Conservation (phyloP, 2,797 vertebrate genomes). For the Tinamus major region DNA sequence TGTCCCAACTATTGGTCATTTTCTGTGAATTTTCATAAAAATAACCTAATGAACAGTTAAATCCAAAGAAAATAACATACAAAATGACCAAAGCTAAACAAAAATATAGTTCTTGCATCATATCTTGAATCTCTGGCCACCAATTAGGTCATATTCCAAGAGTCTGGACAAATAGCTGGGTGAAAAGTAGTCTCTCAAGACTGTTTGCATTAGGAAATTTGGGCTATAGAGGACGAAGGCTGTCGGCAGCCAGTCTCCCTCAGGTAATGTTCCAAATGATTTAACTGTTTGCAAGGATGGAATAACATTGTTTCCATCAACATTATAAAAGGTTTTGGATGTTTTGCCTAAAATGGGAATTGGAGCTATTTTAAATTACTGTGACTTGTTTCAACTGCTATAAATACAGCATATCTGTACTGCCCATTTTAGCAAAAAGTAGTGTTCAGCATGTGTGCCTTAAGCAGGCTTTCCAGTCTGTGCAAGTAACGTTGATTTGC, state of each 20-base stretch:
- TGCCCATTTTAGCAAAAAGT: neutral
- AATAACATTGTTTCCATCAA: neutral
- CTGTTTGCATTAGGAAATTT: conserved; percentile 44
- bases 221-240: conserved; percentile 29
- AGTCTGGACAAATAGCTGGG: conserved; percentile 37
- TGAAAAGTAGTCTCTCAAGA: conserved; percentile 50
- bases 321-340: neutral
- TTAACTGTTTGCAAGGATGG: neutral
- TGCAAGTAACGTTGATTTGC: neutral
- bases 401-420: neutral
- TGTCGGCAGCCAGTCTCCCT: conserved; percentile 15
- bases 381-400: neutral
- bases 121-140: conserved; percentile 37
- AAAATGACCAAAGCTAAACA: neutral
- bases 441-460: neutral
- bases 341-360: neutral
- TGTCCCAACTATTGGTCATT: neutral
- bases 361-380: neutral
- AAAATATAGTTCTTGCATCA: conserved; percentile 11
- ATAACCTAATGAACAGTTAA: neutral
- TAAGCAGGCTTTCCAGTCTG: neutral
- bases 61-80: neutral
- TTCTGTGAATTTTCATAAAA: neutral
- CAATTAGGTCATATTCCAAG: conserved; percentile 36
- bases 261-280: conserved; percentile 20